Evolutionary conservation across 2,888 invertebrate species (phyloP), one percentile per base, ranked within the genome.

Genomic region (Lithophane leautieri): DNA sequence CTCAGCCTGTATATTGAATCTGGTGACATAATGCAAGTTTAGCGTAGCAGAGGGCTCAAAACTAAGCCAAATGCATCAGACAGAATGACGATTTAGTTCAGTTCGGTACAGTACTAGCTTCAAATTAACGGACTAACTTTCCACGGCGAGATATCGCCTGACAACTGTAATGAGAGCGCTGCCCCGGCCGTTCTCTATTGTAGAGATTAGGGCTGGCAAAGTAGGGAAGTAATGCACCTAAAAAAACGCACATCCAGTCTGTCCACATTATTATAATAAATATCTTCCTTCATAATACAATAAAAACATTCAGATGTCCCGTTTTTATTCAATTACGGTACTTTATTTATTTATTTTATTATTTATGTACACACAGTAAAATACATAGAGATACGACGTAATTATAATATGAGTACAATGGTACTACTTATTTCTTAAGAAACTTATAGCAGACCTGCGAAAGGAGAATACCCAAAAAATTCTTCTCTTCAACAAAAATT

Each of bases 61-160:
- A 76, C 71, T 81, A 76, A 80, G 71, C 44, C 73, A 80, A 80
- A 80, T 85, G 75, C 65, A 75, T 50, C n/a, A 69, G 73, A 42
- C 72, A 72, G 58, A 71, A 52, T 62, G 40, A 63, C 80, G 47
- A 72, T 77, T 79, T 73, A 70, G 67, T 56, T 68, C 22, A n/a
- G 11, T 58, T 42, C 54, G 22, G 6, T 58, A 42, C 34, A 70
- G 65, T 67, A 70, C 14, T 22, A 69, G 71, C 58, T 81, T 81
- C 52, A 83, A 85, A 83, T 79, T 78, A 78, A 81, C 58, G 40
- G 19, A 0, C 61, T 73, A 73, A 83, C 74, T 79, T 81, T 74
- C 28, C 40, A 62, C 58, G 7, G 40, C 54, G 40, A 73, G 54
- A 79, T 73, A 79, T 73, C 73, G 66, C 66, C 73, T 73, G 76